These are phyloP conservation scores for Mesorhabditis belari DNA, from an alignment of 2,888 invertebrate species.

Conservation along the genomic window DNA sequence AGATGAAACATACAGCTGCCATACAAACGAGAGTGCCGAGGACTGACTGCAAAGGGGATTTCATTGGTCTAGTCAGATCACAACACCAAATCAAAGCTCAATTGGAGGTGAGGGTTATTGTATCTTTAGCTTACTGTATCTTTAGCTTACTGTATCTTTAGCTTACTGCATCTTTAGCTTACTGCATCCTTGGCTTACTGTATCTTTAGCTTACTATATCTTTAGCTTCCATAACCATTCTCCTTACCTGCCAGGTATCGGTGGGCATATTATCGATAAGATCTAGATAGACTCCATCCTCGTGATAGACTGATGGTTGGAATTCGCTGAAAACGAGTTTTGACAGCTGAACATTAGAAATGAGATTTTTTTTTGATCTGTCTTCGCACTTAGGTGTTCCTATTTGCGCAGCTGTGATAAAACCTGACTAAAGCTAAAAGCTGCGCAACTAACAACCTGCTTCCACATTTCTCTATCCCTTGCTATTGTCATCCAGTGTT, in stretches of 20 bases:
- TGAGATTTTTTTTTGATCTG: too few species aligned
- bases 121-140: too few species aligned
- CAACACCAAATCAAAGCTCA: too few species aligned
- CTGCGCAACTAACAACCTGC: not conserved
- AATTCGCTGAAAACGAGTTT: slow-evolving; percentile 15
- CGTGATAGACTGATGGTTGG: slow-evolving; percentile 40
- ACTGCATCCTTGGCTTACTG: too few species aligned
- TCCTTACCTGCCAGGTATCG: slow-evolving; percentile 33
- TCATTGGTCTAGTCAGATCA: too few species aligned
- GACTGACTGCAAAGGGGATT: slow-evolving; percentile 27
- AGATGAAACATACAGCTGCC: slow-evolving; percentile 47
- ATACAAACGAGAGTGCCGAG: slow-evolving; percentile 47
- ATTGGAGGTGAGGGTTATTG: too few species aligned
- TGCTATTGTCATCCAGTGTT: too few species aligned
- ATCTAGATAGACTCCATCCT: slow-evolving; percentile 46
- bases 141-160: too few species aligned
- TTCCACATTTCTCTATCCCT: too few species aligned
- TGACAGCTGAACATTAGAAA: not conserved
- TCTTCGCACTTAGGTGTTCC: too few species aligned
- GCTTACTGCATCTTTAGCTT: too few species aligned
- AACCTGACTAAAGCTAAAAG: not conserved
- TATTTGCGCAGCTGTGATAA: not conserved
- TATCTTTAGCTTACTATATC: too few species aligned
- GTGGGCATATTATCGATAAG: slow-evolving; percentile 48
- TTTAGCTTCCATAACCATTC: not conserved